phyloP scores from a whole-genome alignment of 2,113 vertebrate species.

The Trematomus loennbergii region DNA sequence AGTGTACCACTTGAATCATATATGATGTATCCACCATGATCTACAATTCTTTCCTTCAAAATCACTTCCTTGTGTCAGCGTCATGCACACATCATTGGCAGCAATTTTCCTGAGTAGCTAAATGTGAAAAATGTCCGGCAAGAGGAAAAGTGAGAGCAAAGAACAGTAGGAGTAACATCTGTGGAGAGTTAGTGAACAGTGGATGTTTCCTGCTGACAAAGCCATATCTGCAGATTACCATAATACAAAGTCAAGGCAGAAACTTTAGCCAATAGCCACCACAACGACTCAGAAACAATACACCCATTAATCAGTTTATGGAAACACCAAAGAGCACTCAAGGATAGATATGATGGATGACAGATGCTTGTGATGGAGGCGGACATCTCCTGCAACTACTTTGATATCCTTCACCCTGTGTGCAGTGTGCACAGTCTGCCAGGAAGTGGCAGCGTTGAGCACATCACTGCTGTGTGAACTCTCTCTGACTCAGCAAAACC shows the following conservation, averaged over 20 bases:
- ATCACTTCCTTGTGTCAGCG: constrained; percentile 26
- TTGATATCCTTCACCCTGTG: constrained; percentile 14
- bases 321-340: constrained; percentile 44
- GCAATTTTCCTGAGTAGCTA: constrained; percentile 47
- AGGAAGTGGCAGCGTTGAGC: constrained; percentile 78
- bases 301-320: constrained; percentile 56
- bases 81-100: constrained; percentile 29
- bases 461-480: constrained; percentile 61
- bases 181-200: constrained; percentile 66
- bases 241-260: constrained; percentile 59
- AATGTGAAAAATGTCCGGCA: constrained; percentile 54
- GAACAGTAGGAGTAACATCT: constrained; percentile 69
- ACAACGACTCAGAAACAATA: constrained; percentile 54
- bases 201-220: constrained; percentile 73
- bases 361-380: constrained; percentile 45
- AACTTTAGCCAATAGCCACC: constrained; percentile 43
- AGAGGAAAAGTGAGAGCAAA: constrained; percentile 31
- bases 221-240: constrained; percentile 57
- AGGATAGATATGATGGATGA: constrained; percentile 32
- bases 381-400: constrained; percentile 49
- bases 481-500: constrained; percentile 82
- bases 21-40: constrained; percentile 4
- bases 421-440: constrained; percentile 56
- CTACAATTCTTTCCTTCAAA: constrained; percentile 18
- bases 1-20: constrained; percentile 7